Percentiles rank a stretch among this genome's conserved stretches.
Conservation (phyloP, 2,888 invertebrate genomes). For the Cryptocephalus primarius region DNA sequence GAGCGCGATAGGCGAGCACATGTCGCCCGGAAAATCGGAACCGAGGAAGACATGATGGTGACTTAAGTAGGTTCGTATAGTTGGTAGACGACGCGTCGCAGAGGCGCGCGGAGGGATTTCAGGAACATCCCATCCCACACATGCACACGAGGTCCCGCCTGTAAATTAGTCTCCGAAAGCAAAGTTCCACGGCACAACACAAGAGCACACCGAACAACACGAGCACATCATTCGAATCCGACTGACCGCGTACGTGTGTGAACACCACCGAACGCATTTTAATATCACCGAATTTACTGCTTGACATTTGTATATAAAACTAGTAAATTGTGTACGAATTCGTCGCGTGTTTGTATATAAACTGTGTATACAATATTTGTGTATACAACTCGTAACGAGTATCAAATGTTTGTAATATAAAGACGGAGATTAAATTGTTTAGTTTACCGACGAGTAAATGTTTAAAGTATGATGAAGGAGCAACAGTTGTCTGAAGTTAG, state of each 20-base stretch:
- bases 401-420: slow-evolving; percentile 38
- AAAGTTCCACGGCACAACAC: neutral
- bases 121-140: slow-evolving; percentile 2
- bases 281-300: slow-evolving; percentile 5
- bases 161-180: neutral
- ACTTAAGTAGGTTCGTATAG: neutral
- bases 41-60: neutral
- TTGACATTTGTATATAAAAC: slow-evolving; percentile 34
- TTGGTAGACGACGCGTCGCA: neutral
- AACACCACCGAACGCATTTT: slow-evolving; percentile 3
- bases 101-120: neutral
- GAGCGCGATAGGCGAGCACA: too few species aligned
- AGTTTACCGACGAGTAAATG: slow-evolving; percentile 33
- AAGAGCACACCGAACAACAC: slow-evolving; percentile 2
- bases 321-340: slow-evolving; percentile 35
- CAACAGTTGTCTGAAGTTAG: slow-evolving; percentile 34
- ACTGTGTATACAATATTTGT: slow-evolving; percentile 35
- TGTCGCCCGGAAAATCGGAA: too few species aligned
- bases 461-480: slow-evolving; percentile 38
- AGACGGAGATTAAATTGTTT: slow-evolving; percentile 36
- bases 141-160: slow-evolving; percentile 1
- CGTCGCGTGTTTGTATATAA: slow-evolving; percentile 34
- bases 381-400: slow-evolving; percentile 35
- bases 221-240: slow-evolving; percentile 21
- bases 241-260: slow-evolving; percentile 18